Evolutionary conservation across 2,888 invertebrate species (phyloP).

Genomic region (Ornithoptera priamus): DNA sequence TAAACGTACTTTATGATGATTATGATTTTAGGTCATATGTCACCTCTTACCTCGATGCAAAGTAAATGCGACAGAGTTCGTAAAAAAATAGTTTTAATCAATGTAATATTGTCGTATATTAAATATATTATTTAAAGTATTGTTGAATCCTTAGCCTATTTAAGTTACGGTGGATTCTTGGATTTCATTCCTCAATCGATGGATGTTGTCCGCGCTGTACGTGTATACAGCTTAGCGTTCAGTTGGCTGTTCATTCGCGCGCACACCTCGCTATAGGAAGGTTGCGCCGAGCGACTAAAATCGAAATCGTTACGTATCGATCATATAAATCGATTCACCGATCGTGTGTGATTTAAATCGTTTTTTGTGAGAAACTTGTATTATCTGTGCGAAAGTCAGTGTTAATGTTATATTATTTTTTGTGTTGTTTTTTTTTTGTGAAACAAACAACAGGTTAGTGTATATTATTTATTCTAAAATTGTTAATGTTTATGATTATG

Average conservation of each 20-base stretch:
- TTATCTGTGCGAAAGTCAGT: constrained; percentile 18
- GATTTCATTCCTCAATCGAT: constrained; percentile 38
- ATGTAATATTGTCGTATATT: no score
- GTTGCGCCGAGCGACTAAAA: constrained; percentile 45
- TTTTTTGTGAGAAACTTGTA: constrained; percentile 37
- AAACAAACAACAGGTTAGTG: constrained; percentile 36
- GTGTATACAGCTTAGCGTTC: constrained; percentile 31
- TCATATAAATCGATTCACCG: constrained; percentile 37
- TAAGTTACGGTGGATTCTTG: constrained; percentile 22
- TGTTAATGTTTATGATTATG: not conserved
- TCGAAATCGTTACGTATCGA: constrained; percentile 45
- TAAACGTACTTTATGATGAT: no score
- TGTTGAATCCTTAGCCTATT: constrained; percentile 10
- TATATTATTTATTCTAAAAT: constrained; percentile 30
- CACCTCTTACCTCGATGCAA: no score
- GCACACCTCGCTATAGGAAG: constrained; percentile 59
- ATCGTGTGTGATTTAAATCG: constrained; percentile 24
- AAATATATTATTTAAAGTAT: not conserved
- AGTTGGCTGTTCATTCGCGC: constrained; percentile 59
- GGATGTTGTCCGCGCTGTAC: constrained; percentile 37
- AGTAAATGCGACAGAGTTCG: no score
- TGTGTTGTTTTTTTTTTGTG: constrained; percentile 9
- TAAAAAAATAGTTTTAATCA: no score
- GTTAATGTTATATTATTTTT: constrained; percentile 11
- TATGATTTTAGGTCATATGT: no score